phyloP scores from a whole-genome alignment of 2,888 invertebrate genomes.

The Cantharis nigra region DNA sequence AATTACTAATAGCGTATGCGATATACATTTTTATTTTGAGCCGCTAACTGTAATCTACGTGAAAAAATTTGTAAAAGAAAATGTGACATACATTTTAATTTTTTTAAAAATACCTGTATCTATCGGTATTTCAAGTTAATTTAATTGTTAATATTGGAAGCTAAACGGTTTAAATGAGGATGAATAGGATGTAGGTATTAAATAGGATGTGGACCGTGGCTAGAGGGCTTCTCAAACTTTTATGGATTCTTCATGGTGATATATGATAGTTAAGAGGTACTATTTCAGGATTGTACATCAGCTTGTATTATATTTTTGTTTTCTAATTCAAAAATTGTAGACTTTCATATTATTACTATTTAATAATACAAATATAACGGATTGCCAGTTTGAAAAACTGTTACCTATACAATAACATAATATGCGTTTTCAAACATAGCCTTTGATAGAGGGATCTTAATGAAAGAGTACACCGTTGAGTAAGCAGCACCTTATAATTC shows the following conservation, averaged over 20 bases:
- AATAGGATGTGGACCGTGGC: conserved; percentile 53
- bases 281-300: conserved; percentile 9
- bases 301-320: conserved; percentile 2
- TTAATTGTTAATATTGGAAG: background rate
- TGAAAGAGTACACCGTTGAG: conserved; percentile 31
- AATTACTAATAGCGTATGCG: background rate
- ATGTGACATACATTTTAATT: background rate
- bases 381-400: background rate
- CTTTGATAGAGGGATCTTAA: conserved; percentile 24
- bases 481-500: conserved; percentile 32
- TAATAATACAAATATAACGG: background rate
- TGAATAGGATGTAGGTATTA: conserved; percentile 54
- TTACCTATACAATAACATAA: background rate
- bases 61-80: background rate
- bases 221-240: conserved; percentile 48
- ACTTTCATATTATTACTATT: background rate
- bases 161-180: conserved; percentile 45
- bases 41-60: background rate
- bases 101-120: background rate
- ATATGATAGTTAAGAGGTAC: conserved; percentile 27
- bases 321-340: background rate
- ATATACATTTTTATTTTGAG: background rate
- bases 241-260: conserved; percentile 44
- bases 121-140: background rate
- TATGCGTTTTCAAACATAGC: conserved; percentile 19